Conservation (phyloP, 2,113 vertebrate species). For the Colossoma macropomum region DNA sequence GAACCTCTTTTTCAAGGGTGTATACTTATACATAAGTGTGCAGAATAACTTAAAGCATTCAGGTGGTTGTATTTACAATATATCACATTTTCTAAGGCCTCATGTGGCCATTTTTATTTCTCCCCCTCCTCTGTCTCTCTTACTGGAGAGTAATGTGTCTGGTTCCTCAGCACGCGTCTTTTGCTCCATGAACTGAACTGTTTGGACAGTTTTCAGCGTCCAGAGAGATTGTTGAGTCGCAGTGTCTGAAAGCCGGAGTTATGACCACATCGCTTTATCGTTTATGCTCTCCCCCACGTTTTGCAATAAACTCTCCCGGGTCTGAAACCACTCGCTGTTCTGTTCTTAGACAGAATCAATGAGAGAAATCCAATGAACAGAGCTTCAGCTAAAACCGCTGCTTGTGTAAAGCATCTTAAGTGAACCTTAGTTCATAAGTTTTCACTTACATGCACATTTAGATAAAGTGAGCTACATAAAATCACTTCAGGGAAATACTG, state of each 20-base stretch:
- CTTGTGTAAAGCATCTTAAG: too few species aligned
- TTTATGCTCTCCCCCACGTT: background rate
- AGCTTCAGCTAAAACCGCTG: background rate
- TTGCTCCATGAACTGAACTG: slow-evolving; percentile 27
- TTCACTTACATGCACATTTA: too few species aligned
- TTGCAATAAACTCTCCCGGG: slow-evolving; percentile 12
- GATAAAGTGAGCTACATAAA: too few species aligned
- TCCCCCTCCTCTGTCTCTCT: background rate
- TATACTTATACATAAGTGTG: too few species aligned
- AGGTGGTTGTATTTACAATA: too few species aligned
- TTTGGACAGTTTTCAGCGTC: slow-evolving; percentile 30
- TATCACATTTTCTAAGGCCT: too few species aligned
- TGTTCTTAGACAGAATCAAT: slow-evolving; percentile 43
- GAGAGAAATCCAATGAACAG: slow-evolving; percentile 42
- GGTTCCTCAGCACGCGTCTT: slow-evolving; percentile 2
- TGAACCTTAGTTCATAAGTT: too few species aligned
- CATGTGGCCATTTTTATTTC: too few species aligned
- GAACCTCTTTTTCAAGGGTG: too few species aligned
- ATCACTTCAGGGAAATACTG: too few species aligned
- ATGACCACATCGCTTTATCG: slow-evolving; percentile 28
- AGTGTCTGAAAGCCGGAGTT: slow-evolving; percentile 13
- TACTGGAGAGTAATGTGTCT: slow-evolving; percentile 31
- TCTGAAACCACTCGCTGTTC: background rate
- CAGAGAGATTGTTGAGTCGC: slow-evolving; percentile 8
- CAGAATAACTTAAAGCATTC: too few species aligned